phyloP scores from a whole-genome alignment of 2,888 invertebrate genomes.

The Aphodius granarius region DNA sequence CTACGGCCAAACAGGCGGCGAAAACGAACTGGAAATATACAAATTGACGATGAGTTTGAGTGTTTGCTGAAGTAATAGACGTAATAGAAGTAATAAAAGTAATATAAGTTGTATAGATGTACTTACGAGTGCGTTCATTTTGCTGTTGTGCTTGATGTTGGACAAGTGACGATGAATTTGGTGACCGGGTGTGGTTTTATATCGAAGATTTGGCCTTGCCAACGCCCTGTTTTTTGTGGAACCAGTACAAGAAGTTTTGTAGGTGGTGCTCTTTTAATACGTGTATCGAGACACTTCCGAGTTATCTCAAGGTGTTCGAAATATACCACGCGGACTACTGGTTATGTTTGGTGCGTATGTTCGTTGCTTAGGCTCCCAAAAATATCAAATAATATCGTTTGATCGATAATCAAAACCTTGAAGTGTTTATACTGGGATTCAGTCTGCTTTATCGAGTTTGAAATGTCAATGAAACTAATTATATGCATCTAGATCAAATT shows the following conservation, averaged over 20 bases:
- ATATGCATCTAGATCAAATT: not conserved
- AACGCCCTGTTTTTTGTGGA: conserved; percentile 17
- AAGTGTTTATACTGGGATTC: not conserved
- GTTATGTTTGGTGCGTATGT: not conserved
- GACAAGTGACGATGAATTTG: conserved; percentile 23
- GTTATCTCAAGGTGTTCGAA: not conserved
- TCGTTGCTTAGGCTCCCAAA: not conserved
- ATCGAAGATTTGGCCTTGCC: conserved; percentile 24
- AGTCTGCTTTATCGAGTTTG: not conserved
- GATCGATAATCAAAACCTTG: not conserved
- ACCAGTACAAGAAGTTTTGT: not conserved
- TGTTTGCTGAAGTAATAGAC: no score
- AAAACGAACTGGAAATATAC: conserved; percentile 16
- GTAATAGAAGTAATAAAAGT: no score
- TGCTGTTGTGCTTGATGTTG: conserved; percentile 13
- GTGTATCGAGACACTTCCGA: not conserved
- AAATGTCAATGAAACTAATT: not conserved
- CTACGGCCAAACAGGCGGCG: conserved; percentile 29
- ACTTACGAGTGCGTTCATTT: conserved; percentile 26
- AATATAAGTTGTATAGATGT: not conserved
- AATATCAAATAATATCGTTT: no score
- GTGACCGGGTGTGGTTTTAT: conserved; percentile 21
- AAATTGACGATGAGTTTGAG: not conserved
- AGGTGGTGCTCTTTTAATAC: not conserved
- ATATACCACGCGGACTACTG: not conserved